Conservation (phyloP, 2,113 vertebrate species). For the Gallinago undulata region DNA sequence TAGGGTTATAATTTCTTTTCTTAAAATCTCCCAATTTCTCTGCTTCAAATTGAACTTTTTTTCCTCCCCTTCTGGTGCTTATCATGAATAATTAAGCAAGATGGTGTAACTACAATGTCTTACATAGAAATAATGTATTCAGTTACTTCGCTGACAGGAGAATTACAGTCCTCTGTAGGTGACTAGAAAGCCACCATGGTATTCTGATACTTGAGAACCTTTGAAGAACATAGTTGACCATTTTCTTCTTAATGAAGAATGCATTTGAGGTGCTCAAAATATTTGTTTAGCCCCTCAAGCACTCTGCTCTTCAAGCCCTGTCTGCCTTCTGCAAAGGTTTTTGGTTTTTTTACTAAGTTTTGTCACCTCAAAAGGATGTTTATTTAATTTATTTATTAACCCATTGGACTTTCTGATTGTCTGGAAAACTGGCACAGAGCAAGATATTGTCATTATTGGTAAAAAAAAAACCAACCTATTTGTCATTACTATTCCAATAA, state of each 20-base stretch:
- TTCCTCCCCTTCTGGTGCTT: neutral
- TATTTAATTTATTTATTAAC: neutral
- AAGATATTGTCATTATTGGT: neutral
- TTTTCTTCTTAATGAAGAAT: neutral
- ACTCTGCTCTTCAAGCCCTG: neutral
- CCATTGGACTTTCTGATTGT: neutral
- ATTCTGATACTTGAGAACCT: neutral
- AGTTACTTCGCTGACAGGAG: neutral
- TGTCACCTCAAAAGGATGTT: neutral
- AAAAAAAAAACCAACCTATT: neutral
- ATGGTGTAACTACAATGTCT: neutral
- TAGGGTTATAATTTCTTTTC: neutral
- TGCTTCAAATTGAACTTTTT: neutral
- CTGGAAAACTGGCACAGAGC: neutral
- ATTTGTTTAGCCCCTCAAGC: neutral
- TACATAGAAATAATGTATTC: neutral
- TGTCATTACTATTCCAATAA: neutral
- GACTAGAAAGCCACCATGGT: neutral
- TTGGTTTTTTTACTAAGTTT: neutral
- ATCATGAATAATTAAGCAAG: neutral
- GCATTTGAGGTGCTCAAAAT: neutral
- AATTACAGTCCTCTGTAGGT: neutral
- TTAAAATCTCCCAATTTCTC: neutral
- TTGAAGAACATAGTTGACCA: neutral
- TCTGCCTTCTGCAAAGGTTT: neutral